Conservation (phyloP, 2,888 invertebrate genomes). For the Megamerina dolium region DNA sequence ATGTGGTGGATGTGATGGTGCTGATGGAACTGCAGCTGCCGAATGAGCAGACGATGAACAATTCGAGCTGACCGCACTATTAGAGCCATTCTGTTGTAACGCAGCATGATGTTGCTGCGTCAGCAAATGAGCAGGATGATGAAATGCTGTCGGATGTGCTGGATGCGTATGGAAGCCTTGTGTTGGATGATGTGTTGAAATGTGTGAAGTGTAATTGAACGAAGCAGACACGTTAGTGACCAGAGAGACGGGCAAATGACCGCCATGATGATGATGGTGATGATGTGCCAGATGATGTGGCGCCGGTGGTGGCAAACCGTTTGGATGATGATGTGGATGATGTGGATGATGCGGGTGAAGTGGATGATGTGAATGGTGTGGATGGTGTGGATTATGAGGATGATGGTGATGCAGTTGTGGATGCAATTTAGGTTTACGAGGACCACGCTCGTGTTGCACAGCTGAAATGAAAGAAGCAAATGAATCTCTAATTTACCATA, state of each 20-base stretch:
- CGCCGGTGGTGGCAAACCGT: conserved; percentile 20
- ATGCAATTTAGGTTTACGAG: conserved; percentile 84
- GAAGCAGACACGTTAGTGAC: conserved; percentile 49
- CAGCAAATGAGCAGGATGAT: conserved; percentile 34
- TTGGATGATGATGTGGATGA: conserved; percentile 33
- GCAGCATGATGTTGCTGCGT: conserved; percentile 21
- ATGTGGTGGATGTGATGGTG: conserved; percentile 31
- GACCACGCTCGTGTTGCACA: conserved; percentile 94
- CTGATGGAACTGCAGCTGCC: conserved; percentile 3
- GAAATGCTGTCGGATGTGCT: conserved; percentile 27
- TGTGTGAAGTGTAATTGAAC: conserved; percentile 49
- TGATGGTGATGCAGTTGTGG: conserved; percentile 48
- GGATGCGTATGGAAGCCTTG: conserved; percentile 34
- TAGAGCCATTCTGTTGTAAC: conserved; percentile 19
- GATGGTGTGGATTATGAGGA: no score
- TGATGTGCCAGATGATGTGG: conserved; percentile 36
- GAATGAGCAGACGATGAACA: no score
- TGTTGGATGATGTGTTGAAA: conserved; percentile 41
- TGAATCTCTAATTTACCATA: no score
- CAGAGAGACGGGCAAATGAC: conserved; percentile 45
- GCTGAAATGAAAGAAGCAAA: conserved; percentile 57
- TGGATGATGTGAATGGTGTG: conserved; percentile 39
- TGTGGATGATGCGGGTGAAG: conserved; percentile 38
- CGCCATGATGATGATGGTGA: conserved; percentile 39
- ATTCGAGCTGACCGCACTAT: no score